Base-by-base conservation (phyloP, 2,113 vertebrate genomes). In the Nothoprocta pentlandii region DNA sequence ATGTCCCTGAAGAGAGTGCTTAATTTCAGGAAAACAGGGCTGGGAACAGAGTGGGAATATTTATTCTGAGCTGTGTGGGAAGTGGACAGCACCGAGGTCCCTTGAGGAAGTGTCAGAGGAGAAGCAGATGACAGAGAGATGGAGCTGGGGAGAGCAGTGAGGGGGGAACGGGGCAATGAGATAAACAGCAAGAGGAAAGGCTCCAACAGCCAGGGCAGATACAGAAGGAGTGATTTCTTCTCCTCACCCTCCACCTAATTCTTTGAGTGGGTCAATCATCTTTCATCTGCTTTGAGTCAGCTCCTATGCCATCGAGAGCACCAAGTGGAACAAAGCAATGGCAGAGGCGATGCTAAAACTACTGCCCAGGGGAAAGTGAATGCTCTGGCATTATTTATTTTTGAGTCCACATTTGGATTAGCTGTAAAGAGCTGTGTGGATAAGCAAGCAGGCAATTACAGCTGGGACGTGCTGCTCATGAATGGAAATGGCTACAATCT, bases 371-470 rank as follows among this genome's bases (percentile, higher is more conserved):
- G 53, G 92, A 92, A 70, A 88, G 80, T 12, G 56, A 94, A 85
- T 82, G 81, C 87, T 85, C 91, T 80, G 95, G 75, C 53, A 59
- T 75, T 77, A 88, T 77, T 96, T 80, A 92, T 94, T 94, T 92
- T 94, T 85, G 51, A 90, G 66, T 70, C 77, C 19, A 68, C 73
- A 80, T 94, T 96, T 94, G 94, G 92, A 97, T 94, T 96, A 97
- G 91, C 79, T 96, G 94, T 89, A 82, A 92, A 96, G 92, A 67
- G 84, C 75, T 70, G 41, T 54, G 85, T 67, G 86, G 94, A 97
- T 97, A 94, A 97, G 93, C 67, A 75, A 80, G 75, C 73, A 80
- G 80, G 96, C 95, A 97, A 90, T 97, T 96, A 96, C 85, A 97
- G 77, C 71, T 74, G 85, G 73, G 94, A 95, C 73, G 63, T 86